Evolutionary conservation across 2,113 vertebrate species (phyloP).

Genomic region (Xiphias gladius): DNA sequence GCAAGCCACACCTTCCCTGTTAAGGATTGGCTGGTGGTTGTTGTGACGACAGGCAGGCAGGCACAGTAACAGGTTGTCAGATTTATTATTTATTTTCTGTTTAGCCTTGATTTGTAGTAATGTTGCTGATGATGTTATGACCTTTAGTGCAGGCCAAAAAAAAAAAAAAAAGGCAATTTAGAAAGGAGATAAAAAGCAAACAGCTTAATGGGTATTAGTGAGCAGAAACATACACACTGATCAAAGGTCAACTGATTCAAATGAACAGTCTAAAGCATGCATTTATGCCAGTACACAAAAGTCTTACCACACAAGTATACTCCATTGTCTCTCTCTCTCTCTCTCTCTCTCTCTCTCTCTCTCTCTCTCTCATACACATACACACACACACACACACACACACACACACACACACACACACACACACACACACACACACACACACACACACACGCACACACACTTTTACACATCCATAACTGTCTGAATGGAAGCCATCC

Average conservation of each 20-base stretch:
- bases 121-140: slow-evolving; percentile 75
- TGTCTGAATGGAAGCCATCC: slow-evolving; percentile 41
- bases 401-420: too few relatives aligned
- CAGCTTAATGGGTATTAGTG: slow-evolving; percentile 48
- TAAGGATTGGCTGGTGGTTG: slow-evolving; percentile 83
- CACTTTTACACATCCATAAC: slow-evolving; percentile 24
- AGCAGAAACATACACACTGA: slow-evolving; percentile 36
- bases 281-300: neutral
- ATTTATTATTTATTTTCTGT: slow-evolving; percentile 73
- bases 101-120: slow-evolving; percentile 71
- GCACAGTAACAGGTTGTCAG: slow-evolving; percentile 78
- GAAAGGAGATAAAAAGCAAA: slow-evolving; percentile 46
- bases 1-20: slow-evolving; percentile 85
- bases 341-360: neutral
- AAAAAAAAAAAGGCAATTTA: slow-evolving; percentile 44
- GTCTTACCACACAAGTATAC: neutral
- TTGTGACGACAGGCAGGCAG: slow-evolving; percentile 78
- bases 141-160: slow-evolving; percentile 65
- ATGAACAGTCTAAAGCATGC: slow-evolving; percentile 30
- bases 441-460: neutral
- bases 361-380: too few relatives aligned
- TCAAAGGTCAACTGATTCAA: slow-evolving; percentile 58
- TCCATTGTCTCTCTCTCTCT: neutral
- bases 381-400: too few relatives aligned
- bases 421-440: neutral